Percentiles rank a stretch among this genome's conserved stretches.
Evolutionary conservation across 23 tunicate genomes (phyloP).

Genomic region (Ciona savignyi): DNA sequence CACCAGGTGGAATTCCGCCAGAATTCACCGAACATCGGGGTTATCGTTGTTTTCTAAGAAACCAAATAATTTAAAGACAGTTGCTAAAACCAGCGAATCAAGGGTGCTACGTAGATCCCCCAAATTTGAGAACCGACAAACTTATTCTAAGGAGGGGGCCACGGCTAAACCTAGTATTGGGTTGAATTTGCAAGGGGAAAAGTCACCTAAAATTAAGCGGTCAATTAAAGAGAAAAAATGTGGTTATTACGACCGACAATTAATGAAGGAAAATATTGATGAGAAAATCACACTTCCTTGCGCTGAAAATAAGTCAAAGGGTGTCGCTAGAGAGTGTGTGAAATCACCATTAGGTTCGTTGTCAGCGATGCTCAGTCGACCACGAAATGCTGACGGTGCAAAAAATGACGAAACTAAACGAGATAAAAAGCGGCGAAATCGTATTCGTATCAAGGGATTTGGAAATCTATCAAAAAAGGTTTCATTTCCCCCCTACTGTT

Average conservation of each 20-base stretch:
- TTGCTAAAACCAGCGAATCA: neutral
- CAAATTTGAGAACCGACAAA: neutral
- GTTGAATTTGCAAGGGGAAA: neutral
- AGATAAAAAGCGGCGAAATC: neutral
- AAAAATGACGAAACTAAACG: neutral
- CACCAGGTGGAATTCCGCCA: neutral
- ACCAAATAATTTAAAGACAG: neutral
- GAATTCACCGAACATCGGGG: neutral
- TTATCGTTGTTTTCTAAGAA: neutral
- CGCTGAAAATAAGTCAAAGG: neutral
- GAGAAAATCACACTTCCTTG: neutral
- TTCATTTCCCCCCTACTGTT: no score
- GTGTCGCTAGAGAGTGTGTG: neutral
- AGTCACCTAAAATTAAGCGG: neutral
- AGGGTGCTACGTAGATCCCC: neutral
- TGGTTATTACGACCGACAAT: neutral
- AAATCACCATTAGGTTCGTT: neutral
- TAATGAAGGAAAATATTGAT: neutral
- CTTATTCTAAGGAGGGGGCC: neutral
- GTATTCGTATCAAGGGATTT: no score
- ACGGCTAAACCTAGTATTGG: neutral
- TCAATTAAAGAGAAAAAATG: no score
- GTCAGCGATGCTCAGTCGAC: slow-evolving; percentile 5
- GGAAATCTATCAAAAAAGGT: no score
- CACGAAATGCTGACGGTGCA: neutral